Conservation (phyloP, 2,797 vertebrate genomes). For the Echeneis naucrates region DNA sequence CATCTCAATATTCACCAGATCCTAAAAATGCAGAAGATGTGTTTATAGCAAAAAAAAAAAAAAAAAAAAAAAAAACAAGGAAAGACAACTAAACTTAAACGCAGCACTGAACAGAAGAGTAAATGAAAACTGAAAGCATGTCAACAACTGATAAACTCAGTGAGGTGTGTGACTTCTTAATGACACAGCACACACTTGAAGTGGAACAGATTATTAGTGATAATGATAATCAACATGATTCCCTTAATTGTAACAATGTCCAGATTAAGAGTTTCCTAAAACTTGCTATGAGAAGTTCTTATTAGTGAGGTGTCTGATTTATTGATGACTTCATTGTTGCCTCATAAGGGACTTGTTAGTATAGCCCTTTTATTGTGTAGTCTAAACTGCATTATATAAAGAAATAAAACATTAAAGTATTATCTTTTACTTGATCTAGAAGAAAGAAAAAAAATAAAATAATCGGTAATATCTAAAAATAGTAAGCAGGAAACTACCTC, state of each 20-base stretch:
- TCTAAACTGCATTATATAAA: neutral
- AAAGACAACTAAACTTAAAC: neutral
- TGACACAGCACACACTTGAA: no score
- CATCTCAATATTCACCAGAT: slow-evolving; percentile 99
- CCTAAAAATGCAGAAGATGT: slow-evolving; percentile 77
- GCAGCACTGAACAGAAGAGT: neutral
- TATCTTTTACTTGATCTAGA: no score
- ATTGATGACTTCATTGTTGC: neutral
- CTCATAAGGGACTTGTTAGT: neutral
- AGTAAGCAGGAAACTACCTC: slow-evolving; percentile 85
- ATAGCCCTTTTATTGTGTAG: neutral
- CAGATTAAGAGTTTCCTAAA: neutral
- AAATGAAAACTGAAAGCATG: no score
- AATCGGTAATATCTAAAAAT: neutral
- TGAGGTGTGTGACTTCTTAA: neutral
- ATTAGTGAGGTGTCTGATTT: neutral
- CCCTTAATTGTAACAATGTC: neutral
- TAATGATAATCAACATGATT: neutral
- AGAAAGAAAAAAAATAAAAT: neutral
- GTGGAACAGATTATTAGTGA: no score
- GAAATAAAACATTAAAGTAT: neutral
- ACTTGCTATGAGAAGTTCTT: neutral
- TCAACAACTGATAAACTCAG: neutral
- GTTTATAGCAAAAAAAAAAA: neutral
- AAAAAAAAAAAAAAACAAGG: no score